A percentile compares a stretch with the other conserved stretches of the same genome.
Conservation (phyloP, 2,797 vertebrate species). For the Pseudochirops corinnae region DNA sequence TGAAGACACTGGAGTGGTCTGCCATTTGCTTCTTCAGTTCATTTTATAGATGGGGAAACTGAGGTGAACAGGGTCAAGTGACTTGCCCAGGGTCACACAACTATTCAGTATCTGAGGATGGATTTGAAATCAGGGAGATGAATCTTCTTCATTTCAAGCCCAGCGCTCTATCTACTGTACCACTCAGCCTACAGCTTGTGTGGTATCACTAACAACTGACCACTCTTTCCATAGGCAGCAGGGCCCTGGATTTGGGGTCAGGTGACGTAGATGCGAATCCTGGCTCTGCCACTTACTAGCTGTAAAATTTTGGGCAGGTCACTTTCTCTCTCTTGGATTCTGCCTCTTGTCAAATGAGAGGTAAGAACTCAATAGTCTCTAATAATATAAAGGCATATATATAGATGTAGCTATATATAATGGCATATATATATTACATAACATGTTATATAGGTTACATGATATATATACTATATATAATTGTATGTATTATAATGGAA, state of each 20-base stretch:
- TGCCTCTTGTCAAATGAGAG: background rate
- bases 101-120: background rate
- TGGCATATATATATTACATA: no score
- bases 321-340: background rate
- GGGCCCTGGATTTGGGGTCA: background rate
- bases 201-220: background rate
- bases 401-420: background rate
- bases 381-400: background rate
- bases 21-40: background rate
- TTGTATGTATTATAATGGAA: background rate
- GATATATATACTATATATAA: no score
- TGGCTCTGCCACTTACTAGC: background rate
- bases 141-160: background rate
- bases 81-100: background rate
- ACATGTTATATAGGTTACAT: no score
- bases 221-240: background rate
- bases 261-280: background rate
- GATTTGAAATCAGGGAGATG: background rate
- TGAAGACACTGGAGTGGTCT: background rate
- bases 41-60: background rate
- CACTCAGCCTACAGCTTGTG: background rate
- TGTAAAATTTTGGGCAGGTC: background rate
- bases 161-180: background rate
- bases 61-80: background rate
- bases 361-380: background rate